Evolutionary conservation across 2,113 vertebrate genomes (phyloP).

Genomic region (Patagioenas fasciata): DNA sequence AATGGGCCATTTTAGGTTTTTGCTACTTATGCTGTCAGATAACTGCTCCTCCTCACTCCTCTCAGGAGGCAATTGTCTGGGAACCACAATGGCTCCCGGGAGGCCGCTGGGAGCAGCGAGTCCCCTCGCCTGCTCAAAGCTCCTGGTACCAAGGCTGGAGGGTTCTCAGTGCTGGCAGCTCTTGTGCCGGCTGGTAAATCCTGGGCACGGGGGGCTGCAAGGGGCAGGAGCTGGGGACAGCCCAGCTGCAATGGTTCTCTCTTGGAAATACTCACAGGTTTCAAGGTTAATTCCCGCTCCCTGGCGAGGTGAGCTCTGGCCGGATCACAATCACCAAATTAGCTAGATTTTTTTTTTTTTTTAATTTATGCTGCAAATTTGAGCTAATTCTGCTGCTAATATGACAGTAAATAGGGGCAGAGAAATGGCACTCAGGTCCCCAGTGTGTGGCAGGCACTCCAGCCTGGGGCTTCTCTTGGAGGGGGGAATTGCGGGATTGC

Average conservation of each 20-base stretch:
- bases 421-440: neutral
- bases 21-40: neutral
- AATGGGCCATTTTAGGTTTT: neutral
- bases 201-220: neutral
- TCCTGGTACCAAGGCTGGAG: neutral
- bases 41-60: neutral
- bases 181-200: neutral
- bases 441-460: neutral
- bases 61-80: neutral
- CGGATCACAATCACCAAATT: neutral
- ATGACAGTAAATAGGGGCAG: neutral
- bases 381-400: constrained; percentile 23
- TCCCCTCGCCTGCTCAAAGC: neutral
- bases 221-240: neutral
- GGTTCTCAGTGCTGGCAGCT: fast-evolving
- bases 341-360: neutral
- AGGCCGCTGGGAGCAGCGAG: neutral
- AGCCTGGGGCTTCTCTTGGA: neutral
- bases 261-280: neutral
- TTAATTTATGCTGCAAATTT: neutral
- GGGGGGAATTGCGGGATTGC: neutral
- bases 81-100: neutral
- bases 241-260: fast-evolving
- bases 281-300: constrained; percentile 3
- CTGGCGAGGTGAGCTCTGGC: neutral